Percentiles rank a stretch among this genome's conserved stretches.
These are phyloP conservation scores for Aegotheles bennettii DNA, from an alignment of 2,113 vertebrate species.

Conservation along the genomic window DNA sequence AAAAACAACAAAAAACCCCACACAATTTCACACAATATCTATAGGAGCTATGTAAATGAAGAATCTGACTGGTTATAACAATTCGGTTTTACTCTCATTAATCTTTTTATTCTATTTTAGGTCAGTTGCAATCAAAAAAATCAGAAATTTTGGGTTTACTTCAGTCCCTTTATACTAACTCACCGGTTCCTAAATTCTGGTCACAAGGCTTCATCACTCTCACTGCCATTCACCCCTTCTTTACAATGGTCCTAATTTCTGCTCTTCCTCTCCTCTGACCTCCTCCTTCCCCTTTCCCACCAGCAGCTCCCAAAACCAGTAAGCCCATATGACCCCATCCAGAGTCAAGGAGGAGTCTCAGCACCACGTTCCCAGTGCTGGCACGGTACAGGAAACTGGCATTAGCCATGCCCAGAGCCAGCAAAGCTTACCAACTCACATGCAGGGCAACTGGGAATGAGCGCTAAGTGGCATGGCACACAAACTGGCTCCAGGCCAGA, in stretches of 20 bases:
- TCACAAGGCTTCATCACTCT: not conserved
- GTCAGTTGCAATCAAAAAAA: not conserved
- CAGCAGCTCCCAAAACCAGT: not conserved
- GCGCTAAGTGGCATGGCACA: not conserved
- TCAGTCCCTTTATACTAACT: not conserved
- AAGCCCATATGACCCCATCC: not conserved
- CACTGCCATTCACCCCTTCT: not conserved
- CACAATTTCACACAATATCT: not conserved
- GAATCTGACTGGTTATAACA: not conserved
- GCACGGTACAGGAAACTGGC: accelerated
- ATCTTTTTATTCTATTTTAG: not conserved
- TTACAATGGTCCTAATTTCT: not conserved
- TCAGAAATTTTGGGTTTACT: not conserved
- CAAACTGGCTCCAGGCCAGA: not conserved
- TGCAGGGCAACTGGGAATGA: not conserved
- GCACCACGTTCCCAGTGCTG: not conserved
- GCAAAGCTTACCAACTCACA: not conserved
- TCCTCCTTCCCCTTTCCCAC: not conserved
- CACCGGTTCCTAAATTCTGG: not conserved
- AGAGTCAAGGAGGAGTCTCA: not conserved
- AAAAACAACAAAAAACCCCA: not conserved
- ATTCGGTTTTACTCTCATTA: not conserved
- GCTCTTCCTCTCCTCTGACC: not conserved
- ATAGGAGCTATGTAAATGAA: not conserved
- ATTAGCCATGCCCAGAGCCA: not conserved